These are phyloP conservation scores for Cynocephalus volans DNA, from an alignment of 2,113 vertebrate species.

Conservation along the genomic window DNA sequence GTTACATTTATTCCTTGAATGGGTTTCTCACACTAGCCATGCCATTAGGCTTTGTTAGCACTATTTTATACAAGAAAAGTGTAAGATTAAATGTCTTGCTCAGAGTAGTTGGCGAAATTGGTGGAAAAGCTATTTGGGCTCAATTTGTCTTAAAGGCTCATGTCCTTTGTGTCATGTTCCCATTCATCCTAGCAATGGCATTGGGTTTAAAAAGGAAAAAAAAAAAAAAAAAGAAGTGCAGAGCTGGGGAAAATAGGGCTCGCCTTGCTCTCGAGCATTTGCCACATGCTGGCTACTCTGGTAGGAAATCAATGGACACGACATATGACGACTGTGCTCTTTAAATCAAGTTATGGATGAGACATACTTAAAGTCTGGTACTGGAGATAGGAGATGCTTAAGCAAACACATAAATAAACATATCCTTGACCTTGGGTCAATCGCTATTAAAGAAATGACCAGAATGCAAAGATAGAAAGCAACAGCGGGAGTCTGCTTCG, in stretches of 20 bases:
- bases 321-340: not conserved
- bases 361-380: too few relatives aligned
- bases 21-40: not conserved
- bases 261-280: not conserved
- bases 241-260: not conserved
- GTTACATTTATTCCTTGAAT: constrained; percentile 57
- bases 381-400: not conserved
- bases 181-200: not conserved
- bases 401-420: not conserved
- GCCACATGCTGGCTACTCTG: not conserved
- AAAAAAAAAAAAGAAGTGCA: not conserved
- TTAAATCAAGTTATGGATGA: not conserved
- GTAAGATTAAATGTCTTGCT: constrained; percentile 54
- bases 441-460: not conserved
- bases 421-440: not conserved
- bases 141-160: constrained; percentile 37
- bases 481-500: not conserved
- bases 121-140: constrained; percentile 50
- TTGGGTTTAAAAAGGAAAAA: not conserved
- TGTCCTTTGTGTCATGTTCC: not conserved
- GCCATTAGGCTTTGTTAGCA: constrained; percentile 35
- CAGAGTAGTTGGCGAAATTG: constrained; percentile 50
- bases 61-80: constrained; percentile 56
- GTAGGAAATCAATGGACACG: not conserved
- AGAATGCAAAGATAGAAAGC: not conserved